Conservation (phyloP, 2,113 vertebrate species). For the Saccopteryx bilineata region DNA sequence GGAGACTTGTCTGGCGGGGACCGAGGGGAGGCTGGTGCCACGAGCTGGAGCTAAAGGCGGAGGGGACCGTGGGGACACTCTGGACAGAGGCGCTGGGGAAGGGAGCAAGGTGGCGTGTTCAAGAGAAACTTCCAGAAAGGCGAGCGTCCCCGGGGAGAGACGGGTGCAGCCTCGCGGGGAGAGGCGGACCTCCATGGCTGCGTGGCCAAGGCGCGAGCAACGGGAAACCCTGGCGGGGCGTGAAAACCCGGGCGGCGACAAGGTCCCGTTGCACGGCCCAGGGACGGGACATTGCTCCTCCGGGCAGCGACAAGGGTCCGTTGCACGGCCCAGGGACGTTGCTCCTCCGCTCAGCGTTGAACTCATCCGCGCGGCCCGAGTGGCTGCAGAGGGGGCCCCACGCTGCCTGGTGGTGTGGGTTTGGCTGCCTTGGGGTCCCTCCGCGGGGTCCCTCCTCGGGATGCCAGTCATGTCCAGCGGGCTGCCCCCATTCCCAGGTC, state of each 20-base stretch:
- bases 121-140: background rate
- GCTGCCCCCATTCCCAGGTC: background rate
- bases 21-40: too few relatives aligned
- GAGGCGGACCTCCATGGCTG: background rate
- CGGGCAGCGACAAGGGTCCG: too few relatives aligned
- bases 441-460: background rate
- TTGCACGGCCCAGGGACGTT: too few relatives aligned
- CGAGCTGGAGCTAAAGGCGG: rapidly evolving
- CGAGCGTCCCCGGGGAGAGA: rapidly evolving
- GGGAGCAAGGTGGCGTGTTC: background rate
- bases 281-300: background rate
- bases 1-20: background rate
- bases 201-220: rapidly evolving
- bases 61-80: rapidly evolving
- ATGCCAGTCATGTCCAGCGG: background rate
- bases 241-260: background rate
- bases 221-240: rapidly evolving
- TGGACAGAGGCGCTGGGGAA: background rate
- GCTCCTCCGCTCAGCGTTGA: too few relatives aligned
- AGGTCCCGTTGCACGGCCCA: background rate
- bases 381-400: too few relatives aligned
- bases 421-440: background rate
- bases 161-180: rapidly evolving
- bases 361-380: too few relatives aligned
- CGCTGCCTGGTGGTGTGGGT: too few relatives aligned